phyloP scores from a whole-genome alignment of 37 sponge, comb jelly and placozoan genomes.

The Amphimedon queenslandica region DNA sequence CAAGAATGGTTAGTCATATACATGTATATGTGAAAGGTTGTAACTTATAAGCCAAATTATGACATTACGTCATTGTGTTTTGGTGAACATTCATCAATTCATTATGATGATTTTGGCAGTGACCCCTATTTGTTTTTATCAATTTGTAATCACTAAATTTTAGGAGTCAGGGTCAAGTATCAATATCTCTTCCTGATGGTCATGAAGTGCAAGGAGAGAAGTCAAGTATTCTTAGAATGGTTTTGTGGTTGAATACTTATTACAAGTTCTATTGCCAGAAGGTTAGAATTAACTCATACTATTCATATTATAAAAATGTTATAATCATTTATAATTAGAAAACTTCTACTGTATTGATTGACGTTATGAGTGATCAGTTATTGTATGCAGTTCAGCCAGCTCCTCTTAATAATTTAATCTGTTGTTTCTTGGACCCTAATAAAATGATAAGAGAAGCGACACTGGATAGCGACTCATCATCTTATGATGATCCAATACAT shows the following conservation, averaged over 20 bases:
- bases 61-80: neutral
- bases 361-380: slow-evolving; percentile 8
- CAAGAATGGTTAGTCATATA: slow-evolving; percentile 33
- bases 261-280: slow-evolving; percentile 56
- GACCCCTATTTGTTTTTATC: too few species aligned
- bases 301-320: neutral
- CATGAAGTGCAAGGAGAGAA: slow-evolving; percentile 7
- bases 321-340: slow-evolving; percentile 14
- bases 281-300: slow-evolving; percentile 6
- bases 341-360: slow-evolving; percentile 9
- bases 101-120: too few species aligned
- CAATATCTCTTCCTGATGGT: slow-evolving; percentile 8
- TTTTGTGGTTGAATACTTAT: slow-evolving; percentile 54
- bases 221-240: slow-evolving; percentile 25
- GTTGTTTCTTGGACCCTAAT: slow-evolving; percentile 33
- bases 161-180: slow-evolving; percentile 2
- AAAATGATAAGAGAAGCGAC: slow-evolving; percentile 9
- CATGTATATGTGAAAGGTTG: neutral
- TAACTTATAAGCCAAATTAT: neutral
- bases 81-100: too few species aligned
- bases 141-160: too few species aligned
- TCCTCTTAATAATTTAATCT: neutral
- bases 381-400: slow-evolving; percentile 8
- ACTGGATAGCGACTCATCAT: neutral
- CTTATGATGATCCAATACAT: slow-evolving; percentile 1